Base-by-base conservation (phyloP, 2,888 invertebrate species). In the Heterodera filipjevi region DNA sequence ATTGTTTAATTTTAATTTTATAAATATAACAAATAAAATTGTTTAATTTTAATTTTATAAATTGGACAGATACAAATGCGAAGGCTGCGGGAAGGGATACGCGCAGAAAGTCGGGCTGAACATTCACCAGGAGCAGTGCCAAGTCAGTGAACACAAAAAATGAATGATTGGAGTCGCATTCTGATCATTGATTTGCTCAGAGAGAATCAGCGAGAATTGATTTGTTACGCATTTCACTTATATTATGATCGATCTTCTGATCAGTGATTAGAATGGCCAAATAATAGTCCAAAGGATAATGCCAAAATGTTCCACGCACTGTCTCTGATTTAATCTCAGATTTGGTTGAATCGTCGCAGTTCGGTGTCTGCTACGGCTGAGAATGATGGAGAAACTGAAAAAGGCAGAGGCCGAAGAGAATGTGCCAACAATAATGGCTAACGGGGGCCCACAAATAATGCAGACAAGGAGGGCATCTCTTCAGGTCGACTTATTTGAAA, bases 51-150 rank as follows among this genome's bases (percentile, higher is more conserved):
- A 66, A 64, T 39, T 77, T 19, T 44, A 73, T 77, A 6, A 46
- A 77, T 59, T 76, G 79, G 73, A 39, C 74, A 81, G 85, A 14
- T 86, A 82, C 77, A 82, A 83, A 44, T 89, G 89, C 78, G 82
- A 82, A 46, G 87, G 84, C 1, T 89, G 89, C 75, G 86, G 84
- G 71, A 85, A 86, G 78, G 68, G 83, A 35, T 89, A 86, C 77
- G 85, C 86, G 12, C 87, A 88, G 80, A 86, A 86, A 71, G 85
- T 87, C 53, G 86, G 87, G 1, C 83, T 89, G 32, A 85, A 86
- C 71, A 85, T 86, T 72, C 89, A 89, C 74, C 79, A 85, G 74
- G 87, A 89, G 70, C 86, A 86, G 77, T 89, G 89, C 77, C 84
- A 85, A 53, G 32, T 76, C n/a, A 49, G 35, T 35, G 53, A 59